Base-by-base conservation (phyloP, 2,888 invertebrate species). In the Pterostichus niger region DNA sequence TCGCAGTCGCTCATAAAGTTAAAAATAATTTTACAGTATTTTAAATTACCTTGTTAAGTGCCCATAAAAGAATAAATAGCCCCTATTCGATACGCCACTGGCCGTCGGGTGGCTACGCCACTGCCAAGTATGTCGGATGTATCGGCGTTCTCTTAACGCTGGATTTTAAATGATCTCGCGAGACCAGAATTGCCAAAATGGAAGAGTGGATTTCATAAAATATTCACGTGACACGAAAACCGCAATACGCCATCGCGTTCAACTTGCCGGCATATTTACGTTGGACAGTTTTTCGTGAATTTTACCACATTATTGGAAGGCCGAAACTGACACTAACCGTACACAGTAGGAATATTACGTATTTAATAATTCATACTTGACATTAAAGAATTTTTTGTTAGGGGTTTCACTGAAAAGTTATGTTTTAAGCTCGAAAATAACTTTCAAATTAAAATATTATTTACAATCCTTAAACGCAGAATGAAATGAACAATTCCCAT, bases 131-230 rank as follows among this genome's bases (percentile, higher is more conserved):
- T 31, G n/a, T 9, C 59, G 31, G 31, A 31, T 11, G 59, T 59
- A 59, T 59, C 17, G 59, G 31, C 31, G 59, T 59, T 59, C 64
- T 64, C 35, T 49, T 64, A 35, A 64, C 35, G n/a, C 11, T 35
- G 64, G 64, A 64, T 64, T 64, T 64, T 64, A 64, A 64, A 64
- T 64, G 64, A 64, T 64, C 64, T 64, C 64, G 64, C 64, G 59
- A 64, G 64, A 33, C 13, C 13, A 6, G 64, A 64, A 64, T 64
- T 64, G 35, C 64, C 64, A 64, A 64, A 64, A 64, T 35, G 64
- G 35, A 35, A 64, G 64, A 64, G 64, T 35, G 64, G 64, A 64
- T 64, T 64, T 64, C 64, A 64, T 64, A 64, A 64, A 64, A 64
- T 64, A 64, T 64, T 64, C 64, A 64, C 64, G 35, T 64, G 64